These are phyloP conservation scores for Drosophila oshimai DNA, from an alignment of 1,140 invertebrate species.

Conservation along the genomic window DNA sequence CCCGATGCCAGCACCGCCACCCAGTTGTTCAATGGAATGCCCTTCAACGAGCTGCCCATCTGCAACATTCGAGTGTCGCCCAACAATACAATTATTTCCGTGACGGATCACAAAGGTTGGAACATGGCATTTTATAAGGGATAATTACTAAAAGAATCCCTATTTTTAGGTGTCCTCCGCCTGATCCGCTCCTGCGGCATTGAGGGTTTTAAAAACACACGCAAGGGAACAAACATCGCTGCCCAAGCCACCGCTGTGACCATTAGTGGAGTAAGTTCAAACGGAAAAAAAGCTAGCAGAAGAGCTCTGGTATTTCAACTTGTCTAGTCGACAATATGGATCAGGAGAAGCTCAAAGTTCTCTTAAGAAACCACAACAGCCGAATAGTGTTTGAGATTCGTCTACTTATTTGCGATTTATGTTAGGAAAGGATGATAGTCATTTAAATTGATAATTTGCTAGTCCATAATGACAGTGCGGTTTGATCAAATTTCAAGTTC, in stretches of 20 bases:
- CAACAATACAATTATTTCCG: slow-evolving; percentile 94
- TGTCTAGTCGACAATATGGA: no score
- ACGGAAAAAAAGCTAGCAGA: no score
- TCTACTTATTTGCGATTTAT: no score
- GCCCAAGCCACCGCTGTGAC: slow-evolving; percentile 95
- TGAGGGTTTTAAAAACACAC: slow-evolving; percentile 97
- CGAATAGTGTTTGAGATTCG: no score
- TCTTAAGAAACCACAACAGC: no score
- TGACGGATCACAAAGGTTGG: slow-evolving; percentile 88
- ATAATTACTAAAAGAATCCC: neutral
- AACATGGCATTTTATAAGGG: fast-evolving
- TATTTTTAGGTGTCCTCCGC: slow-evolving; percentile 84
- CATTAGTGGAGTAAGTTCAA: slow-evolving; percentile 62
- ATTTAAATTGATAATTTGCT: no score
- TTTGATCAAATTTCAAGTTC: no score
- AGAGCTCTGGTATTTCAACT: no score
- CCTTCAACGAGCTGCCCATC: slow-evolving; percentile 91
- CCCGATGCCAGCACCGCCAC: slow-evolving; percentile 89
- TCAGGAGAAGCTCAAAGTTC: no score
- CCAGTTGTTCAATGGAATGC: slow-evolving; percentile 89
- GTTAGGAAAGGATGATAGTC: no score
- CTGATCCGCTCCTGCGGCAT: slow-evolving; percentile 90
- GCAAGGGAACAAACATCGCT: slow-evolving; percentile 97
- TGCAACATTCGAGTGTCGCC: slow-evolving; percentile 90
- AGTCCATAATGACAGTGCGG: no score